phyloP scores from a whole-genome alignment of 2,797 vertebrate species.

The Acanthiza pusilla region DNA sequence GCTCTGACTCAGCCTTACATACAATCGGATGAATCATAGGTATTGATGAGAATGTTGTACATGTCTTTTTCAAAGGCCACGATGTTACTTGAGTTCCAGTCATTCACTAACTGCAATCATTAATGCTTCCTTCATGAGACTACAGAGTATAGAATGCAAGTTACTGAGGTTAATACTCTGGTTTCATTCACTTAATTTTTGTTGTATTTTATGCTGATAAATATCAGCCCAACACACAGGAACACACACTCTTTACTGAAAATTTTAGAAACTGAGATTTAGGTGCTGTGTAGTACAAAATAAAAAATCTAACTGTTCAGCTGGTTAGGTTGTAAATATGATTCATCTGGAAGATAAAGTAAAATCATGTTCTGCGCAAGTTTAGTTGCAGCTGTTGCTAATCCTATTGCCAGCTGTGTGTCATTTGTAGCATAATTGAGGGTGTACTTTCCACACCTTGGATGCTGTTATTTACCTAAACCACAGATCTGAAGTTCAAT shows the following conservation, averaged over 20 bases:
- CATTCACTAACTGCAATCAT: neutral
- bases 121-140: neutral
- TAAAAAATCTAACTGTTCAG: neutral
- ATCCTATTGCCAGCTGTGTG: neutral
- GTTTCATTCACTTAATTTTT: neutral
- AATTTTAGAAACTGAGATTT: neutral
- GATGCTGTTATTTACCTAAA: neutral
- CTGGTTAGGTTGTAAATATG: neutral
- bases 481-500: neutral
- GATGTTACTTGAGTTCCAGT: neutral
- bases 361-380: neutral
- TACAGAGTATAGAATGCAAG: neutral
- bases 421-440: neutral
- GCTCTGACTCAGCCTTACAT: neutral
- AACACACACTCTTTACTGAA: neutral
- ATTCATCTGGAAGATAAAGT: neutral
- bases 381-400: neutral
- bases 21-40: neutral
- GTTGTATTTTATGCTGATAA: neutral
- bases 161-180: neutral
- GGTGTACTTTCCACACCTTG: neutral
- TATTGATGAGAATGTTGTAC: neutral
- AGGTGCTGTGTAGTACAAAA: neutral
- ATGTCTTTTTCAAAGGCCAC: neutral
- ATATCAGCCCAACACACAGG: neutral